Evolutionary conservation across 2,888 invertebrate genomes (phyloP).

Genomic region (Nezara viridula): DNA sequence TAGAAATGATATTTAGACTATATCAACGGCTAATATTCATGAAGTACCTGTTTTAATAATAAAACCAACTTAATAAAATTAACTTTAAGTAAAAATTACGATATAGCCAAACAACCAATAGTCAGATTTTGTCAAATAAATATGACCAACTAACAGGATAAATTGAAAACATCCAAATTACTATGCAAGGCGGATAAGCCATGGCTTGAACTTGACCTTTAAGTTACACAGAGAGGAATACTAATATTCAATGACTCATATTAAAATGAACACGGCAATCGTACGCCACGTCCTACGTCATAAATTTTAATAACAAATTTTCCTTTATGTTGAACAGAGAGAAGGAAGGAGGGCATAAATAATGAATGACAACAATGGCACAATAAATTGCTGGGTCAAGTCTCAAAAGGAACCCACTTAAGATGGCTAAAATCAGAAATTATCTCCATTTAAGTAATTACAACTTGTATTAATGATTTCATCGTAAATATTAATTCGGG

Average conservation of each 20-base stretch:
- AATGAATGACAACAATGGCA: not conserved
- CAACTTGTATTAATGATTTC: not conserved
- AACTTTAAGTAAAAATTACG: no score
- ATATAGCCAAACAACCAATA: not conserved
- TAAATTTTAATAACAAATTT: conserved; percentile 1
- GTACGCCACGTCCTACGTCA: not conserved
- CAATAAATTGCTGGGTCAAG: not conserved
- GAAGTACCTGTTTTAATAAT: no score
- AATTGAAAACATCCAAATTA: not conserved
- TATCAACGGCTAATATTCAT: no score
- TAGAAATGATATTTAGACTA: no score
- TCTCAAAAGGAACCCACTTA: not conserved
- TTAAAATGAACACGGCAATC: not conserved
- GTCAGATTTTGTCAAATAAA: not conserved
- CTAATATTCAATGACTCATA: conserved; percentile 10
- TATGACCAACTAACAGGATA: not conserved
- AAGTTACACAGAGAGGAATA: not conserved
- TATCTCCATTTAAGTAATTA: not conserved
- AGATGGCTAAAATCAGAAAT: not conserved
- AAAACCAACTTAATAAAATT: no score
- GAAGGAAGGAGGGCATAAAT: not conserved
- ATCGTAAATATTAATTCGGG: no score
- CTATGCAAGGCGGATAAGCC: not conserved
- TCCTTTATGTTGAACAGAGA: not conserved
- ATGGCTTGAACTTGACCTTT: not conserved